Evolutionary conservation across 1,140 invertebrate species (phyloP), one percentile per base, ranked within the genome.

Genomic region (Lordiphosa clarofinis): DNA sequence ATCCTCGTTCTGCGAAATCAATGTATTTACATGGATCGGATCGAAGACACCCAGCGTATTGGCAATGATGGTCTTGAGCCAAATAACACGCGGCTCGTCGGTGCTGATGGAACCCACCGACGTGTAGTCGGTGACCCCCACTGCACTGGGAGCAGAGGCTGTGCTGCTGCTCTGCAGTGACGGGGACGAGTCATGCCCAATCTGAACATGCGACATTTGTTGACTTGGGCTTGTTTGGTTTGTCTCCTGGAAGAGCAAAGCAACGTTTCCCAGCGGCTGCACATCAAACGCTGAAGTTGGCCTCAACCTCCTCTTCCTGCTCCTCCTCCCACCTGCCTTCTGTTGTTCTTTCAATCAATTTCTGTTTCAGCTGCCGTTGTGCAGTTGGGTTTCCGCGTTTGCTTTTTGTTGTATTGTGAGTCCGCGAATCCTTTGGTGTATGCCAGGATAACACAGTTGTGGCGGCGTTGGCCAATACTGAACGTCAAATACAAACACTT

Each of bases 11-110:
- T 76, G 50, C 11, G 55, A 48, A 11, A 89, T 56, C 33, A 87
- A 42, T 4, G 56, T 24, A 31, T 88, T 87, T 5, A 87, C 81
- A 47, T 73, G 71, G 6, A 72, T 56, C 5, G 88, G 73, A 8
- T 89, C 87, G 13, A 70, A 76, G n/a, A 89, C 82, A 3, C 88
- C 88, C 47, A 88, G 24, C 47, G 58, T 37, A 31, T 88, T 89
- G 19, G 87, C 52, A n/a, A 89, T 87, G 24, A 67, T 54, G 1
- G 64, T 72, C 47, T 87, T 87, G 0, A 89, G 54, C 87, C 87
- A 89, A 15, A 73, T 28, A 4, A 89, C 39, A 0, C 87, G 74
- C 0, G 73, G 67, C 11, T 86, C 81, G 33, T 86, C 81, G 1
- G 36, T 58, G 35, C 13, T 59, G 7, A 56, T 36, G 37, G 39